Conservation (phyloP, 2,888 invertebrate genomes). For the Pterostichus madidus region DNA sequence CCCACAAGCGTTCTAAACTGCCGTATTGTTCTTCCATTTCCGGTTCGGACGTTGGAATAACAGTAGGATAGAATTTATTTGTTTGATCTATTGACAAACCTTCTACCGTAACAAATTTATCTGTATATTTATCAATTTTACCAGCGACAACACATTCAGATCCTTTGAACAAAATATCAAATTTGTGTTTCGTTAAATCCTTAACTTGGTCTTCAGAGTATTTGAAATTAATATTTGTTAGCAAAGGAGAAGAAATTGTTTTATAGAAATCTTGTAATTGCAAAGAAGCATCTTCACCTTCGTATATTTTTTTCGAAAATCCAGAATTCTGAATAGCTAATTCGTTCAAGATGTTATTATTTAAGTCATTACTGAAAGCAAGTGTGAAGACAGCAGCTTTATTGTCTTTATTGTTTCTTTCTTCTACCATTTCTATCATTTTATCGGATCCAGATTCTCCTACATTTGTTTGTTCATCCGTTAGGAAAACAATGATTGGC, state of each 20-base stretch:
- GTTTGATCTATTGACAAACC: conserved; percentile 68
- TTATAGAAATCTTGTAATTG: conserved; percentile 76
- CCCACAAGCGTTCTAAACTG: no score
- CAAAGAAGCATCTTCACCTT: conserved; percentile 75
- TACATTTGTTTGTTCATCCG: conserved; percentile 72
- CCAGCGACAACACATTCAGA: conserved; percentile 82
- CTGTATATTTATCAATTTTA: conserved; percentile 69
- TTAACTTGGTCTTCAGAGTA: conserved; percentile 70
- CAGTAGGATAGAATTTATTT: conserved; percentile 70
- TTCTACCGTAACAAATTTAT: conserved; percentile 46
- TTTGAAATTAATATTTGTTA: conserved; percentile 76
- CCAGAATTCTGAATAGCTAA: conserved; percentile 77
- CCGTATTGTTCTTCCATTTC: conserved; percentile 10
- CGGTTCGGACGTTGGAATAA: conserved; percentile 59
- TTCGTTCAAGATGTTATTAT: conserved; percentile 76
- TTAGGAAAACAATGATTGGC: conserved; percentile 66
- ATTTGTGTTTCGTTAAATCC: conserved; percentile 75
- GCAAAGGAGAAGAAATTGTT: conserved; percentile 77
- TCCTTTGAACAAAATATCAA: conserved; percentile 73
- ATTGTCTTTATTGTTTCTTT: conserved; percentile 33
- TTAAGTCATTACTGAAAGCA: conserved; percentile 77
- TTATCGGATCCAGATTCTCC: conserved; percentile 69
- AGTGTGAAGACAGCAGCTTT: conserved; percentile 75
- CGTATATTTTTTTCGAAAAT: conserved; percentile 76
- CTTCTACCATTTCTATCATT: conserved; percentile 53